These are phyloP conservation scores for Solea senegalensis DNA, from an alignment of 2,113 vertebrate genomes.

Conservation along the genomic window DNA sequence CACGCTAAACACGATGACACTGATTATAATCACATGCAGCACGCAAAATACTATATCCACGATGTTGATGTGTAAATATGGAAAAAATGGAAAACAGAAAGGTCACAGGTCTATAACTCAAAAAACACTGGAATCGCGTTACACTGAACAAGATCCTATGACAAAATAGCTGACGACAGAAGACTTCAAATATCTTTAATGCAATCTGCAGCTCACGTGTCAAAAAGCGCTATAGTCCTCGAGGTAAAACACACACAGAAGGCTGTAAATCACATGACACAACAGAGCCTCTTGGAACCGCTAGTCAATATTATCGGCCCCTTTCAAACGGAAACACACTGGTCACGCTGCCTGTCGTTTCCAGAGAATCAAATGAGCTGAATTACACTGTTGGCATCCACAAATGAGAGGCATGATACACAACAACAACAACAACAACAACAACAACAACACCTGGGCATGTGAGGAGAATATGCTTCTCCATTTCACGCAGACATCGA, in stretches of 20 bases:
- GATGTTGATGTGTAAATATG: background rate
- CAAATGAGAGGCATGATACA: too few relatives aligned
- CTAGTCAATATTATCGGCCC: conserved; percentile 70
- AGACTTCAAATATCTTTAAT: conserved; percentile 25
- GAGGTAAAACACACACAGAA: conserved; percentile 38
- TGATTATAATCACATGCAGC: too few relatives aligned
- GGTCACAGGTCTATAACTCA: background rate
- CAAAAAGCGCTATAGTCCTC: conserved; percentile 22
- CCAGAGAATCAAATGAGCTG: background rate
- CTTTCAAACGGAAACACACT: conserved; percentile 47
- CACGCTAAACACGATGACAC: too few relatives aligned
- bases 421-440: too few relatives aligned
- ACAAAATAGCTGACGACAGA: conserved; percentile 30
- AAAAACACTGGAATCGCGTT: conserved; percentile 21
- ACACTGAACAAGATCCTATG: conserved; percentile 21
- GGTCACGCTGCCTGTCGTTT: background rate
- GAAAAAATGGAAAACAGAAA: conserved; percentile 4
- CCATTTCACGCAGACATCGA: too few relatives aligned
- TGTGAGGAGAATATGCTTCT: too few relatives aligned
- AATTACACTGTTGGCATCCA: too few relatives aligned
- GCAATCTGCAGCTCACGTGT: conserved; percentile 26
- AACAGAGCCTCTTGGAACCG: conserved; percentile 35
- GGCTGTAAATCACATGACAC: conserved; percentile 68
- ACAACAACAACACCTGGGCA: too few relatives aligned
- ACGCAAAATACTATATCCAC: too few relatives aligned